phyloP scores from a whole-genome alignment of 2,888 invertebrate species.

The Platycheirus rosarum region DNA sequence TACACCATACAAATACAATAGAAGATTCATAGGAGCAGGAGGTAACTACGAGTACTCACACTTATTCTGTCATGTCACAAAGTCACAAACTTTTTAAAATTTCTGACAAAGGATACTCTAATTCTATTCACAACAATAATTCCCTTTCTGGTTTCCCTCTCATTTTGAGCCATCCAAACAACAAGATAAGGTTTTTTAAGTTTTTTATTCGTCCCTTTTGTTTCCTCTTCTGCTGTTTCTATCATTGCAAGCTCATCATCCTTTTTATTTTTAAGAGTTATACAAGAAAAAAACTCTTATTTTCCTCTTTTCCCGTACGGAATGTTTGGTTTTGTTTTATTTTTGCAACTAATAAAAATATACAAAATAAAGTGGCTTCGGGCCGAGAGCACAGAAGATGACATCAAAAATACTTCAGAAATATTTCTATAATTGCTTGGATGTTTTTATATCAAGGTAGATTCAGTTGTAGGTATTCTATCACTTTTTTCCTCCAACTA shows the following conservation, averaged over 20 bases:
- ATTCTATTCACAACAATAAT: constrained; percentile 65
- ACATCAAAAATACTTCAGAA: constrained; percentile 66
- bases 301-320: not conserved
- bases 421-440: constrained; percentile 60
- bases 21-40: constrained; percentile 40
- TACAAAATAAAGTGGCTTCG: constrained; percentile 59
- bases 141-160: constrained; percentile 39
- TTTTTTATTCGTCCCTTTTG: constrained; percentile 43
- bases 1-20: constrained; percentile 7
- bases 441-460: not conserved
- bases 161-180: not conserved
- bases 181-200: constrained; percentile 11
- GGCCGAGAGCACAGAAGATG: constrained; percentile 49
- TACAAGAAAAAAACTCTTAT: constrained; percentile 2
- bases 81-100: constrained; percentile 60
- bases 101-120: constrained; percentile 68
- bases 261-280: constrained; percentile 21
- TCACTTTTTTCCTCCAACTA: constrained; percentile 16
- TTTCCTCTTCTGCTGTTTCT: constrained; percentile 21
- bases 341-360: constrained; percentile 42
- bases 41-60: constrained; percentile 50
- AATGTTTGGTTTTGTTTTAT: constrained; percentile 17
- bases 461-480: too few relatives aligned
- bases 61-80: constrained; percentile 69
- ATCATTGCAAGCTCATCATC: constrained; percentile 32